A percentile compares a stretch with the other conserved stretches of the same genome.
Conservation (phyloP, 2,888 invertebrate genomes). For the Thereva nobilitata region DNA sequence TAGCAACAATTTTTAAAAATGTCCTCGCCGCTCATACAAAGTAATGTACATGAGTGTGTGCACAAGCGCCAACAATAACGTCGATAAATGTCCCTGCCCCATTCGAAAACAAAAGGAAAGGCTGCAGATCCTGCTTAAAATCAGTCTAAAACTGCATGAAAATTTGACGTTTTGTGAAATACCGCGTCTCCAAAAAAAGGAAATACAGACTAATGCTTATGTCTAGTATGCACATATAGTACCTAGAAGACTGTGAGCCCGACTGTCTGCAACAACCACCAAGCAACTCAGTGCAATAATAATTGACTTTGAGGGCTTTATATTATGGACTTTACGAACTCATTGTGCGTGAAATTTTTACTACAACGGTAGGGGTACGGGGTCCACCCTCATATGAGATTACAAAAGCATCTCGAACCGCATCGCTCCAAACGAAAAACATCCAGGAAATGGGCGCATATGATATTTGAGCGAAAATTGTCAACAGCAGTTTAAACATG, state of each 20-base stretch:
- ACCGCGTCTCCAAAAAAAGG: constrained; percentile 21
- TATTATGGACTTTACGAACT: not conserved
- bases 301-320: constrained; percentile 27
- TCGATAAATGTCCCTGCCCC: no score
- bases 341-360: constrained; percentile 9
- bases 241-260: no score
- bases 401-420: no score
- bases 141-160: no score
- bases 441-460: constrained; percentile 13
- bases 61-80: no score
- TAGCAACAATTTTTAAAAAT: no score
- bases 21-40: no score
- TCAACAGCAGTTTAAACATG: constrained; percentile 22
- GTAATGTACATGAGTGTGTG: no score
- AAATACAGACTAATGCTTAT: constrained; percentile 31
- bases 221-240: not conserved
- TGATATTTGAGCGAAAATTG: constrained; percentile 30
- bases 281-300: constrained; percentile 9
- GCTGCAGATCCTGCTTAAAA: constrained; percentile 2
- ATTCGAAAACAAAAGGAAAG: no score
- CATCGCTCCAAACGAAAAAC: no score
- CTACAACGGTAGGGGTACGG: constrained; percentile 27
- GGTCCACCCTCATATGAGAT: not conserved
- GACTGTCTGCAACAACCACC: constrained; percentile 16
- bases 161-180: no score